A percentile compares a stretch with the other conserved stretches of the same genome.
Evolutionary conservation across 2,797 vertebrate species (phyloP).

Genomic region (Enteromius trimaculatus): DNA sequence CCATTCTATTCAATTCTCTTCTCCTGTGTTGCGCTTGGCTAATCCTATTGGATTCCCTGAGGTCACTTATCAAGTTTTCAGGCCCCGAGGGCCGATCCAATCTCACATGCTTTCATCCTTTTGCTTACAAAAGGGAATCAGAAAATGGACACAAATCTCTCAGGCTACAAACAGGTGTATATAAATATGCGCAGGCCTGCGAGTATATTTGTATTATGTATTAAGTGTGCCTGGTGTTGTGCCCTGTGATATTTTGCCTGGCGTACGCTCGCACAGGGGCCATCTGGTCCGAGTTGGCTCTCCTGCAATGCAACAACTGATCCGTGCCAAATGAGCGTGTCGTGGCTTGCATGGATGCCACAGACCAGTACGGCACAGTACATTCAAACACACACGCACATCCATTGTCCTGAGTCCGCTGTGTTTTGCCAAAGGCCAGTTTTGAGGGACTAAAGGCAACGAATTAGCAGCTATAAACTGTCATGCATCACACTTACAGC

Average conservation of each 20-base stretch:
- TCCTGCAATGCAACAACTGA: slow-evolving; percentile 37
- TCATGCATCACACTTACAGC: background rate
- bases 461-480: slow-evolving; percentile 8
- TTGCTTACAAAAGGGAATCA: slow-evolving; percentile 43
- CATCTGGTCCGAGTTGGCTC: slow-evolving; percentile 45
- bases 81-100: slow-evolving; percentile 45
- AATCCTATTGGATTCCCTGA: slow-evolving; percentile 38
- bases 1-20: slow-evolving; percentile 24
- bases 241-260: slow-evolving; percentile 31
- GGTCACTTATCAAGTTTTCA: slow-evolving; percentile 35
- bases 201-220: slow-evolving; percentile 21
- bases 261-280: slow-evolving; percentile 13
- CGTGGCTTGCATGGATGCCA: slow-evolving; percentile 57
- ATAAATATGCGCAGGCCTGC: slow-evolving; percentile 43
- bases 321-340: slow-evolving; percentile 54
- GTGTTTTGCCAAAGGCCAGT: background rate
- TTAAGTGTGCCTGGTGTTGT: slow-evolving; percentile 19
- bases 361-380: slow-evolving; percentile 52
- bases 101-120: slow-evolving; percentile 47
- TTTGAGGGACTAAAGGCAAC: background rate
- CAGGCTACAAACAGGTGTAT: slow-evolving; percentile 4
- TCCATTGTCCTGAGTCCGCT: background rate
- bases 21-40: slow-evolving; percentile 3
- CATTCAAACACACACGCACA: background rate
- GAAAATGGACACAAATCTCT: slow-evolving; percentile 19